Base-by-base conservation (phyloP, 2,888 invertebrate species). In the Tetranychus piercei region DNA sequence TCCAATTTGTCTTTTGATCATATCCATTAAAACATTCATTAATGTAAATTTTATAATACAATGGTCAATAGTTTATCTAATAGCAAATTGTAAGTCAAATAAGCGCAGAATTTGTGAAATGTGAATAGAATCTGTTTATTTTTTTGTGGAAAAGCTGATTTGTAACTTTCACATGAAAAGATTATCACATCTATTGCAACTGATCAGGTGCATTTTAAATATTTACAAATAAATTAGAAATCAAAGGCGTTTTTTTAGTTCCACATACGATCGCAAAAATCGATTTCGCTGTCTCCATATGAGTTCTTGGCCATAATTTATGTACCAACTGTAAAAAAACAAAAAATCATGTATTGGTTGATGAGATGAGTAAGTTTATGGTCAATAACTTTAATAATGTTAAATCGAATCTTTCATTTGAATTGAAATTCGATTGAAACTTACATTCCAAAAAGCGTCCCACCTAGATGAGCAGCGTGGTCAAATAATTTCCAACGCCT, bases 381-480 rank as follows among this genome's bases (percentile, higher is more conserved):
- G 4, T 34, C 4, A 34, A 34, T 34, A 34, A 34, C n/a, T n/a
- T n/a, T n/a, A n/a, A n/a, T n/a, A n/a, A n/a, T n/a, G n/a, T n/a
- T n/a, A 23, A 2, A 67, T 67, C 6, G 23, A 18, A 67, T n/a
- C 20, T 22, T 34, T 34, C 23, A 34, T 6, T n/a, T 44, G 15
- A 9, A 18, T 22, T 20, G 3, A n/a, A n/a, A n/a, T n/a, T n/a
- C n/a, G n/a, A 6, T 44, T 71, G 0, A 6, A 70, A 77, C 78
- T 77, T 75, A 79, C 78, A 96, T 87, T 85, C 97, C 97, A 84
- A 90, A 92, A 67, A 91, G 81, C 69, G 91, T 90, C 55, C 97
- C 97, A 22, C 95, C 94, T 78, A 99, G 87, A 88, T 99, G 97
- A n/a, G 94, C 96, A 1, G 96, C 96, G 83, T 99, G 97, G 82